A percentile compares a stretch with the other conserved stretches of the same genome.
Conservation (phyloP, 2,797 vertebrate species). For the Novumbra hubbsi region DNA sequence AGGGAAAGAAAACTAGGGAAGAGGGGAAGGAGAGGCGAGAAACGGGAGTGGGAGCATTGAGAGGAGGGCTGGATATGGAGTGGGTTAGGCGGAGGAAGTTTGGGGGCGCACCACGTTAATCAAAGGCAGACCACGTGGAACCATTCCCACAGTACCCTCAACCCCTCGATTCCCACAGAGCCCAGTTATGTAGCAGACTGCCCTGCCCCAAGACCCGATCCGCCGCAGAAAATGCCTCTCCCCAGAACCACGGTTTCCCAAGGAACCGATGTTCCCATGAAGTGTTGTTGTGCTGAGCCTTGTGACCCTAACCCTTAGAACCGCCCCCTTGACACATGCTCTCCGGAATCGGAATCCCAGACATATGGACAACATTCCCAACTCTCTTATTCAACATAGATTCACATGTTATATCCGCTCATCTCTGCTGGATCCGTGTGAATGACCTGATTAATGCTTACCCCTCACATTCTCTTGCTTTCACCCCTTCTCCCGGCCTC, state of each 20-base stretch:
- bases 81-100: not conserved
- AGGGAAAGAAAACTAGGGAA: conserved; percentile 12
- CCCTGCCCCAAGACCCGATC: not conserved
- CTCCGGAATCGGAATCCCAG: not conserved
- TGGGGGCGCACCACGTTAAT: not conserved
- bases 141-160: not conserved
- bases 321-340: not conserved
- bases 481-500: conserved; percentile 9
- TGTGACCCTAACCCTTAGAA: not conserved
- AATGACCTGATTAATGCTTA: not conserved
- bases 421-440: not conserved
- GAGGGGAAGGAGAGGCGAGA: not conserved
- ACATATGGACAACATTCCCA: not conserved
- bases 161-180: conserved; percentile 10
- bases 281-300: not conserved
- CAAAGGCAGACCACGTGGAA: not conserved
- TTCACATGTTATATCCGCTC: not conserved
- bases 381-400: not conserved
- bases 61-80: not conserved
- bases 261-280: not conserved
- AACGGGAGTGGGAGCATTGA: not conserved
- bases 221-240: not conserved
- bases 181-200: not conserved
- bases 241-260: not conserved
- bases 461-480: conserved; percentile 23